A percentile compares a stretch with the other conserved stretches of the same genome.
Conservation (phyloP, 2,113 vertebrate species). For the Trochalopteron elliotii region DNA sequence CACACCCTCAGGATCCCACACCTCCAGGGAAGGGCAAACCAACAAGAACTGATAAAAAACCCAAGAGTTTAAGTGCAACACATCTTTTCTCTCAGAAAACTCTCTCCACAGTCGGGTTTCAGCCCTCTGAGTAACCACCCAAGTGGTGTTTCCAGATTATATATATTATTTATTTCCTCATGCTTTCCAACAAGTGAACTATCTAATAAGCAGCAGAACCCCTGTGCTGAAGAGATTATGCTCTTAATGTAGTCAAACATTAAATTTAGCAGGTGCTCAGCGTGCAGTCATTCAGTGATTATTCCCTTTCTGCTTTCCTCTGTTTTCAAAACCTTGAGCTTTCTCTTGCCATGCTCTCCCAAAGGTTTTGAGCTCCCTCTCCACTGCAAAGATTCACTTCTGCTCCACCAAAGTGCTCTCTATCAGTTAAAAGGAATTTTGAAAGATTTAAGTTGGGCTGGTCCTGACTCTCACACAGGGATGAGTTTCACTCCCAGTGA, state of each 20-base stretch:
- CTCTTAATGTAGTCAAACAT: neutral
- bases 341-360: neutral
- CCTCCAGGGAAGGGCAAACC: neutral
- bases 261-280: neutral
- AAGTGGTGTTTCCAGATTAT: neutral
- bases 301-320: neutral
- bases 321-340: neutral
- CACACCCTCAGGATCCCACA: no score
- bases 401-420: neutral
- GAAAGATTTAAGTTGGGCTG: neutral
- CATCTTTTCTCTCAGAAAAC: neutral
- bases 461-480: neutral
- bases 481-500: neutral
- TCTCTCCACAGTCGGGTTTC: neutral
- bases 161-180: fast-evolving
- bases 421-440: neutral
- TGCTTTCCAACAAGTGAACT: neutral
- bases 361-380: neutral
- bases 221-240: neutral
- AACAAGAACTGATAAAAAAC: neutral
- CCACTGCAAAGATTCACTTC: neutral
- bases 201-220: neutral
- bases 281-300: neutral
- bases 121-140: neutral
- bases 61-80: neutral